These are phyloP conservation scores for Gallinago undulata DNA, from an alignment of 2,113 vertebrate species.

Conservation along the genomic window DNA sequence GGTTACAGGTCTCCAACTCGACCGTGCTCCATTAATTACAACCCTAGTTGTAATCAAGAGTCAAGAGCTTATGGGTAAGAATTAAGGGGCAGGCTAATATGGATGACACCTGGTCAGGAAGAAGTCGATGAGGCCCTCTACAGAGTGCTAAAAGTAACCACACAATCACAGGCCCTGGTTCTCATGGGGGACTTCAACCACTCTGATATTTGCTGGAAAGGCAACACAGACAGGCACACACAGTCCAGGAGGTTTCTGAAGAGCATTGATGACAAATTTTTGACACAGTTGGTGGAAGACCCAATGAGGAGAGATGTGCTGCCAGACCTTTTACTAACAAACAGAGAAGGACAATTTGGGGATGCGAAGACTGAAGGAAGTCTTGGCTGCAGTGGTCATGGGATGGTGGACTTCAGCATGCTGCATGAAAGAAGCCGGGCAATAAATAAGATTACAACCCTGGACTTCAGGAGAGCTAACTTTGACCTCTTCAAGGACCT, in stretches of 20 bases:
- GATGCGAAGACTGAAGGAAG: neutral
- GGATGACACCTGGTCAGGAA: neutral
- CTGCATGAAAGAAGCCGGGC: neutral
- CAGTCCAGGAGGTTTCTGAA: neutral
- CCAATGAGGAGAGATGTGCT: neutral
- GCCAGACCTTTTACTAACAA: neutral
- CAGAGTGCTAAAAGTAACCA: neutral
- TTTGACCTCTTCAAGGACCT: neutral
- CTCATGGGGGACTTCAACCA: neutral
- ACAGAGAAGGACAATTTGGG: neutral
- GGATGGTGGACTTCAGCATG: neutral
- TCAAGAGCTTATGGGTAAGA: neutral
- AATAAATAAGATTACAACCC: neutral
- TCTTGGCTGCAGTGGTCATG: neutral
- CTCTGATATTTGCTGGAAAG: neutral
- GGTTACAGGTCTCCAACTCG: too few relatives aligned
- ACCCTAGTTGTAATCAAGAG: neutral
- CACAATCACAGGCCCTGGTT: neutral
- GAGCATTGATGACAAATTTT: neutral
- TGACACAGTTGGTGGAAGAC: neutral
- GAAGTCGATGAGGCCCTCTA: neutral
- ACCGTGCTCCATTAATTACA: too few relatives aligned
- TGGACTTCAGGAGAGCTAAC: neutral
- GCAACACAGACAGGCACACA: neutral
- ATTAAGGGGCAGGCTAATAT: neutral